Conservation (phyloP, 2,888 invertebrate species). For the Entomobrya multifasciata region DNA sequence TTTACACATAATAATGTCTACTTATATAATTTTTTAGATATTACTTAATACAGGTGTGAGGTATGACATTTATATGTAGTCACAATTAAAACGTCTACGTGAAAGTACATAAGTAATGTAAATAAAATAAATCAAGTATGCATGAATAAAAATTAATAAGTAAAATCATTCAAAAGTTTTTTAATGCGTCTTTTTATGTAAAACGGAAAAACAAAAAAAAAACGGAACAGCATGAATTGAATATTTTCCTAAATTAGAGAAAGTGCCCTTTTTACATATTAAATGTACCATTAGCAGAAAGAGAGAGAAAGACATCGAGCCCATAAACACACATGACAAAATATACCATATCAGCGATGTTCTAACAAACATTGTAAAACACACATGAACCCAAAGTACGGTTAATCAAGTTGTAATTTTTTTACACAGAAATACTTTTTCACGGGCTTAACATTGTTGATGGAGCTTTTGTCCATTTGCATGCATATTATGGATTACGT, state of each 20-base stretch:
- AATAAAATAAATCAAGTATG: slow-evolving; percentile 23
- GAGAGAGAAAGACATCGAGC: slow-evolving; percentile 42
- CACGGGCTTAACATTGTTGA: too few species aligned
- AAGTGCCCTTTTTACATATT: slow-evolving; percentile 25
- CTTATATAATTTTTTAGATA: neutral
- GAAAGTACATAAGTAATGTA: slow-evolving; percentile 2
- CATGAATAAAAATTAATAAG: neutral
- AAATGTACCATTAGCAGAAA: slow-evolving; percentile 34
- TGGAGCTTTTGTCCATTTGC: too few species aligned
- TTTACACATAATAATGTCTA: neutral
- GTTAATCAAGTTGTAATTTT: neutral
- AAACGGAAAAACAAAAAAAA: neutral
- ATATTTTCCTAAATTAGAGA: neutral
- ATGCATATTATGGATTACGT: too few species aligned
- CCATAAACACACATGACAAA: slow-evolving; percentile 19
- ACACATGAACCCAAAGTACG: slow-evolving; percentile 41
- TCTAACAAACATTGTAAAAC: slow-evolving; percentile 48
- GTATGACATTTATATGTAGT: neutral
- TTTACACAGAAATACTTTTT: slow-evolving; percentile 9
- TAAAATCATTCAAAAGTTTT: neutral
- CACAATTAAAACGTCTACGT: neutral
- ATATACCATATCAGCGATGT: slow-evolving; percentile 27
- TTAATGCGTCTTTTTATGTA: neutral
- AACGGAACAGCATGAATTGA: neutral
- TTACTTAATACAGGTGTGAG: slow-evolving; percentile 1